Evolutionary conservation across 2,888 invertebrate species (phyloP), one percentile per base, ranked within the genome.

Genomic region (Zelleria hepariella): DNA sequence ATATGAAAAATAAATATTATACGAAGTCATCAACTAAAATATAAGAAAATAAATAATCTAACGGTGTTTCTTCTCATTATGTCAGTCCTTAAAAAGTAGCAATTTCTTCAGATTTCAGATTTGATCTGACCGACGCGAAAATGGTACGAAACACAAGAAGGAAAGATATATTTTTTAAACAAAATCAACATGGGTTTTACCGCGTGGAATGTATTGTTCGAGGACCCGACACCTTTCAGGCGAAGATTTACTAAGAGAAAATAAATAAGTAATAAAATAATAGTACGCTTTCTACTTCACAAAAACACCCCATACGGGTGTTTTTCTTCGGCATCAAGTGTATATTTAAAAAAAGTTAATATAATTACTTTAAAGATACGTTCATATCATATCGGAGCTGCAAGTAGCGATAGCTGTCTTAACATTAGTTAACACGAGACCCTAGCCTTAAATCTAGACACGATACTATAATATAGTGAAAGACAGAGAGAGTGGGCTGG

Each of bases 211-310:
- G 88, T 87, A 82, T 78, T 78, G 71, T 69, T 74, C 75, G 21
- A 78, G 75, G 80, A 86, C 85, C 86, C 80, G 84, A 86, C 86
- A 86, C 87, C 88, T 88, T 86, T 78, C 82, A 88, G 88, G 87
- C 78, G 85, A 79, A 75, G 73, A 77, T 26, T 27, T 47, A 55
- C 32, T 25, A 59, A n/a, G 18, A 59, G 48, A 52, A 42, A 25
- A 48, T 24, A 56, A 32, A 25, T 23, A 47, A 24, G 20, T 42
- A 59, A 75, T 73, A 69, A 67, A 18, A 42, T 20, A 73, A 66
- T 75, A 71, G 72, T 71, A 77, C 72, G 74, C 20, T 8, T 42
- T 20, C 20, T 49, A 5, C 32, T 32, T 1, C 5, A 55, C 18
- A 3, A 25, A 25, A 53, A 23, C 15, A 53, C 53, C 53, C 6